Percentiles rank a stretch among this genome's conserved stretches.
Conservation (phyloP, 2,888 invertebrate genomes). For the Synanthedon formicaeformis region DNA sequence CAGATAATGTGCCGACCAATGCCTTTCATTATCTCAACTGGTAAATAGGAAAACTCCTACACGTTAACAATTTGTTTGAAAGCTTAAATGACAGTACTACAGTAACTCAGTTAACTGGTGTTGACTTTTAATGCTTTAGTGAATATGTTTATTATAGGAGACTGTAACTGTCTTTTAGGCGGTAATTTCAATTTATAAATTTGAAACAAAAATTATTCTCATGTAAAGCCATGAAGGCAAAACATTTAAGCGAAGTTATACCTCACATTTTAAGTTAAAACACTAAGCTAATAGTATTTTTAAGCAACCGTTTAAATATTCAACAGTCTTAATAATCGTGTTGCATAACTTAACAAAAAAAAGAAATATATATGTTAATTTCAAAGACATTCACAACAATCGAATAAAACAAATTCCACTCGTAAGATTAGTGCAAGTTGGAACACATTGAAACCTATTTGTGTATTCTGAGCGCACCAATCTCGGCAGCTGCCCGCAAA, state of each 20-base stretch:
- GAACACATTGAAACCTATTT: slow-evolving; percentile 24
- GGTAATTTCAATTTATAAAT: too few relatives aligned
- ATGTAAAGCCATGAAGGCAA: too few relatives aligned
- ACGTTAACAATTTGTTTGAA: neutral
- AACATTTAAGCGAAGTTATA: neutral
- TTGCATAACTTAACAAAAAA: too few relatives aligned
- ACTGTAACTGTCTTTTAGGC: too few relatives aligned
- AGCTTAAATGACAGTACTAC: too few relatives aligned
- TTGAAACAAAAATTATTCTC: too few relatives aligned
- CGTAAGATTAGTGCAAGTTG: neutral
- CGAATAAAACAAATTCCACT: too few relatives aligned
- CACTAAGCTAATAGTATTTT: neutral
- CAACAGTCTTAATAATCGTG: too few relatives aligned
- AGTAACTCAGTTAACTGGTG: too few relatives aligned
- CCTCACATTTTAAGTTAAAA: neutral
- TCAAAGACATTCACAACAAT: neutral
- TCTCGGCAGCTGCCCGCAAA: slow-evolving; percentile 51
- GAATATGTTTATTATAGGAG: too few relatives aligned
- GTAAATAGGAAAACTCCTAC: neutral
- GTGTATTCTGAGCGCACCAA: slow-evolving; percentile 44
- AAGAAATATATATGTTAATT: neutral
- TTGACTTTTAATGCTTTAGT: too few relatives aligned
- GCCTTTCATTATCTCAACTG: slow-evolving; percentile 36
- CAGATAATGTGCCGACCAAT: slow-evolving; percentile 50
- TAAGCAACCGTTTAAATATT: too few relatives aligned